Conservation (phyloP, 2,888 invertebrate species). For the Spilosoma lubricipeda region DNA sequence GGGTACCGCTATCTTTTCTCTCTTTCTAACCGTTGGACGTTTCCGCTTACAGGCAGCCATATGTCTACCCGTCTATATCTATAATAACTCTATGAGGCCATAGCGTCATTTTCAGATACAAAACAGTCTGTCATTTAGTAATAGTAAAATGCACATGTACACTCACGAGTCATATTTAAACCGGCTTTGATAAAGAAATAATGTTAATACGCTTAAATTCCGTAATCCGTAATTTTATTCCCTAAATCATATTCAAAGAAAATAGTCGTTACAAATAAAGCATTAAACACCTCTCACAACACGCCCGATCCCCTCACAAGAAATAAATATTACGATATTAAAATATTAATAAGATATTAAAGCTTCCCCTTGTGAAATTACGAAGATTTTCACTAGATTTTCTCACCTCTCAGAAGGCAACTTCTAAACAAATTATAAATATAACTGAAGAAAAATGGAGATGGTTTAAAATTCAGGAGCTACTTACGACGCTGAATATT, state of each 20-base stretch:
- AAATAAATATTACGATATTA: not conserved
- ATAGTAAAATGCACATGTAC: too few relatives aligned
- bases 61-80: too few relatives aligned
- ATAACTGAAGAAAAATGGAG: slow-evolving; percentile 37
- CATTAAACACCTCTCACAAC: not conserved
- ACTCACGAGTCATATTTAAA: too few relatives aligned
- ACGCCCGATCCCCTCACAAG: not conserved
- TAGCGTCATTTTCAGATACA: too few relatives aligned
- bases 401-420: slow-evolving; percentile 21
- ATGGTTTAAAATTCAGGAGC: slow-evolving; percentile 62
- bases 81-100: too few relatives aligned
- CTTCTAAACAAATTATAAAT: slow-evolving; percentile 34
- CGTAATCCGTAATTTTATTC: not conserved
- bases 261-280: not conserved
- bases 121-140: too few relatives aligned
- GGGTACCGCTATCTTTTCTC: too few relatives aligned
- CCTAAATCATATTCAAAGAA: not conserved
- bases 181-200: not conserved
- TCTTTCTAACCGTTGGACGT: too few relatives aligned
- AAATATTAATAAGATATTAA: slow-evolving; percentile 17
- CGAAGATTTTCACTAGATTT: slow-evolving; percentile 10
- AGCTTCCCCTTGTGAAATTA: not conserved
- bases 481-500: slow-evolving; percentile 73
- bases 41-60: too few relatives aligned
- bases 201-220: not conserved